Base-by-base conservation (phyloP, 1,140 invertebrate species). In the Drosophila watanabei region DNA sequence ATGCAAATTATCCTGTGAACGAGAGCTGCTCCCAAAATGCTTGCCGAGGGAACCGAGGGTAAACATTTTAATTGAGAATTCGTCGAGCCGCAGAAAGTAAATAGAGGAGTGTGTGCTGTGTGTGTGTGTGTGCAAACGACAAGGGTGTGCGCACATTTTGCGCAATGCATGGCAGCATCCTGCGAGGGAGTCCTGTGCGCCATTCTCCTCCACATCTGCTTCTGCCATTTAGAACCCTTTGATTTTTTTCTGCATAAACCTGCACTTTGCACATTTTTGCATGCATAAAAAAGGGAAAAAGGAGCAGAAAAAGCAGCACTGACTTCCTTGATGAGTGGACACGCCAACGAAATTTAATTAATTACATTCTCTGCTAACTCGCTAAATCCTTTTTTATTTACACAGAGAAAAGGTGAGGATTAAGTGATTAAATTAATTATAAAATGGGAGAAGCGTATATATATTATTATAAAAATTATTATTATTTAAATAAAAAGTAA, bases 1-100 rank as follows among this genome's bases (percentile, higher is more conserved):
- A 73, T 73, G 71, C 71, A 75, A 75, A 75, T 75, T 73, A 75
- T 57, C 37, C 56, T 59, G 68, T 14, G 68, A 69, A 71, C 68
- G 43, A 54, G 68, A 70, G 68, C 48, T 30, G 68, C 63, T 37
- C 48, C 46, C 66, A 14, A 64, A 64, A 39, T 43, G 61, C 61
- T 64, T 64, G 39, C 48, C n/a, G 28, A 11, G 35, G 13, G 30
- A 57, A 49, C 63, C 72, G 58, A 71, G 79, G 71, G 79, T 71
- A 86, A 89, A 89, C 70, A 89, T 90, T 89, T 89, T 89, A 89
- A 89, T 90, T 90, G 86, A 82, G 84, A 89, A 86, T 80, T 82
- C 75, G 86, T 77, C 71, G 75, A 73, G 79, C 71, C 82, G 81
- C 82, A 80, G 75, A 71, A 77, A 85, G 86, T 86, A 89, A 89